These are phyloP conservation scores for Dusona sp. DNA, from an alignment of 2,888 invertebrate species.

Conservation along the genomic window DNA sequence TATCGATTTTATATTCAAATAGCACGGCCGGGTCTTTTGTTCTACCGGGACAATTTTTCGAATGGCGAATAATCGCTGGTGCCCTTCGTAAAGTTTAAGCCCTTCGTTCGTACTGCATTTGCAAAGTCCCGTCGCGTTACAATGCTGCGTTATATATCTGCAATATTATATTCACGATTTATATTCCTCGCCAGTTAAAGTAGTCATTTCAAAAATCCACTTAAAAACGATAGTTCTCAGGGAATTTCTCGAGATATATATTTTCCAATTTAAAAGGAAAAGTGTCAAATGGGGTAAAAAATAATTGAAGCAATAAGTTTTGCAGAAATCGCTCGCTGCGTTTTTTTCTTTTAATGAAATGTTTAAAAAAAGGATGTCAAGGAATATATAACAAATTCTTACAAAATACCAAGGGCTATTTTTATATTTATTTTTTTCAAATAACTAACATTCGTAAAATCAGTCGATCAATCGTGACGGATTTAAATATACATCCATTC, in stretches of 20 bases:
- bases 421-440: background rate
- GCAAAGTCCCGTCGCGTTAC: constrained; percentile 55
- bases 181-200: constrained; percentile 30
- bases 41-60: constrained; percentile 79
- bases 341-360: too few species aligned
- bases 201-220: background rate
- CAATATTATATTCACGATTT: constrained; percentile 43
- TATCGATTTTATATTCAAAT: constrained; percentile 84
- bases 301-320: background rate
- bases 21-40: constrained; percentile 80
- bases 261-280: background rate
- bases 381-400: background rate
- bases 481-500: too few species aligned
- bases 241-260: background rate
- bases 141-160: constrained; percentile 57
- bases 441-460: background rate
- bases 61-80: constrained; percentile 74
- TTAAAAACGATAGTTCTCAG: background rate
- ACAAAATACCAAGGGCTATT: background rate
- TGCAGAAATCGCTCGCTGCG: background rate
- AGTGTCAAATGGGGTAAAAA: background rate
- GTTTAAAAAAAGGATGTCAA: too few species aligned
- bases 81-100: constrained; percentile 66
- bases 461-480: background rate
- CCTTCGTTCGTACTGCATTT: constrained; percentile 50